A percentile compares a stretch with the other conserved stretches of the same genome.
These are phyloP conservation scores for Sphaeridia pumilis DNA, from an alignment of 2,888 invertebrate genomes.

Conservation along the genomic window DNA sequence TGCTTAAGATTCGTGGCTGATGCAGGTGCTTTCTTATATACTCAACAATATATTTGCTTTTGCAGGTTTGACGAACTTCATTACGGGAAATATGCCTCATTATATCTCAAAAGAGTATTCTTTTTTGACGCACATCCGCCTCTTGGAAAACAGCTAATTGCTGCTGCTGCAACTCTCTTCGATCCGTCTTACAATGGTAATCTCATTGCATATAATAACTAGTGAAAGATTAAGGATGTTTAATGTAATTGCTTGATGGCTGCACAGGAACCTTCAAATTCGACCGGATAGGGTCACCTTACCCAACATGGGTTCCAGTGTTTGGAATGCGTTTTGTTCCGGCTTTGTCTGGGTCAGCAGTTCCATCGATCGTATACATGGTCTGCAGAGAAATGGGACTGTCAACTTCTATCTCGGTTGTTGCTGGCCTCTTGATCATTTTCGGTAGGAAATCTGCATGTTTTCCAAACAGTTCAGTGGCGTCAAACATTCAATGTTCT, in stretches of 20 bases:
- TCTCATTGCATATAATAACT: too few species aligned
- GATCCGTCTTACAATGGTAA: constrained; percentile 41
- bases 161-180: constrained; percentile 51
- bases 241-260: background rate
- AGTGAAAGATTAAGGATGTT: too few species aligned
- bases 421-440: constrained; percentile 69
- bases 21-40: too few species aligned
- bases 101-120: constrained; percentile 81
- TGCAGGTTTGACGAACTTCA: constrained; percentile 89
- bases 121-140: constrained; percentile 96
- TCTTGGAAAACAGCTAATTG: constrained; percentile 79
- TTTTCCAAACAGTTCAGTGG: too few species aligned
- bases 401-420: constrained; percentile 64
- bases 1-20: too few species aligned
- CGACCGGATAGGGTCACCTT: constrained; percentile 71
- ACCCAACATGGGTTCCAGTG: constrained; percentile 60
- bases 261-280: constrained; percentile 56
- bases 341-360: constrained; percentile 66
- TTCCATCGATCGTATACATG: constrained; percentile 72
- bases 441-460: too few species aligned
- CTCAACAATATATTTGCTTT: constrained; percentile 36
- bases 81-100: constrained; percentile 83
- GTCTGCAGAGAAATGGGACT: constrained; percentile 47
- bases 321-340: constrained; percentile 71
- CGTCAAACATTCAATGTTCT: too few species aligned